phyloP scores from a whole-genome alignment of 1,140 invertebrate genomes.

The Heliothis virescens region DNA sequence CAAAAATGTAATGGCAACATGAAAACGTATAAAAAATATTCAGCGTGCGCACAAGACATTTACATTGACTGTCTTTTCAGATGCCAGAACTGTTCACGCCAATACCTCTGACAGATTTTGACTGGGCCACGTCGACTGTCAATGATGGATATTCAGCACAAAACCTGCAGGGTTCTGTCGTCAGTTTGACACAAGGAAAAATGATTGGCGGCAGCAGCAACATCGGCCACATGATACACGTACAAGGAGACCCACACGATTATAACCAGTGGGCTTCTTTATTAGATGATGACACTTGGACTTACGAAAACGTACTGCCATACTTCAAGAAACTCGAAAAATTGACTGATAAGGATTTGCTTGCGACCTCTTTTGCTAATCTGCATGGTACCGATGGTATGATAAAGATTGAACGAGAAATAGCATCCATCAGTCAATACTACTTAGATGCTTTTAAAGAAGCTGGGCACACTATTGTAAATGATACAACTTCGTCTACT shows the following conservation, averaged over 20 bases:
- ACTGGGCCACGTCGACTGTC: constrained; percentile 7
- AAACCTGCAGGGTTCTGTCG: not conserved
- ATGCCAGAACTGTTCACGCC: not conserved
- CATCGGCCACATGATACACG: constrained; percentile 40
- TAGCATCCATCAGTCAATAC: not conserved
- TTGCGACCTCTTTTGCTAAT: not conserved
- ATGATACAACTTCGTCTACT: constrained; percentile 29
- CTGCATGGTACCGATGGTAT: constrained; percentile 44
- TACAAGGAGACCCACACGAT: constrained; percentile 44
- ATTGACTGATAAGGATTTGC: constrained; percentile 23
- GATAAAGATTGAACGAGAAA: constrained; percentile 15
- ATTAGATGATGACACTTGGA: constrained; percentile 37
- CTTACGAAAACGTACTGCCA: constrained; percentile 29
- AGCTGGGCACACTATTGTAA: constrained; percentile 20
- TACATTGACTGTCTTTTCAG: not conserved
- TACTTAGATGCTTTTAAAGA: constrained; percentile 44
- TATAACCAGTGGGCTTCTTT: constrained; percentile 40
- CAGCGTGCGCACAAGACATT: not conserved
- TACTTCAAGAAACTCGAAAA: constrained; percentile 48
- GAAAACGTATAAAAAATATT: too few relatives aligned
- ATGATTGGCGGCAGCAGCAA: constrained; percentile 46
- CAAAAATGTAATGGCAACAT: too few relatives aligned
- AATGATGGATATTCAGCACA: constrained; percentile 14
- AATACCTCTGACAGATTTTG: not conserved
- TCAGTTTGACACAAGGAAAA: constrained; percentile 26